Base-by-base conservation (phyloP, 2,888 invertebrate species). In the Dynastes grantii region DNA sequence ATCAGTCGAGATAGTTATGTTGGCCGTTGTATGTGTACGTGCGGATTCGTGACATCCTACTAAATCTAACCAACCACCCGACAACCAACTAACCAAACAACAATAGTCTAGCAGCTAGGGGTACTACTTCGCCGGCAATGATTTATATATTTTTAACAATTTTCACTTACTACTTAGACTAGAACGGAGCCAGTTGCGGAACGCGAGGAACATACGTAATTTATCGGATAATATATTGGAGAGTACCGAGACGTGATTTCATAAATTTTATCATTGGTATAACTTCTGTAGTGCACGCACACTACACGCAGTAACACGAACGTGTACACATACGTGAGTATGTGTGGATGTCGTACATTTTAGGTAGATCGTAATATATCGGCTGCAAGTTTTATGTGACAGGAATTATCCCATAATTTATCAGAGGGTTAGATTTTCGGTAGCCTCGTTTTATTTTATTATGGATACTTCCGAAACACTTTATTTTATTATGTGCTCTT, bases 101-200 rank as follows among this genome's bases (percentile, higher is more conserved):
- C 73, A 75, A 75, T 75, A 75, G 40, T 55, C 61, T 51, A 68
- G 45, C 68, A 68, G 68, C 68, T 51, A 76, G 79, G 79, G 79
- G 78, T 76, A 16, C 79, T 76, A 78, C 77, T 79, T 61, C 76
- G 53, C 67, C 67, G 78, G 65, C 78, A 71, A 51, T 81, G 82
- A 82, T 83, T 83, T 83, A 83, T 82, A 77, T 76, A 77, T 79
- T 83, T 82, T 82, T 82, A 82, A 82, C 81, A 79, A 80, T 80
- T 67, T 63, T 61, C 76, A 63, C 49, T 64, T 76, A n/a, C 76
- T 63, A 49, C 76, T 76, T 68, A 68, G 68, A 51, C 51, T 5
- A 29, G 49, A 40, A 16, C 22, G 51, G 13, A 68, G 51, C 51
- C 68, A 68, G 51, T 68, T 68, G 68, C 27, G 51, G 51, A 51